phyloP scores from a whole-genome alignment of 2,888 invertebrate species.

The Melitaea athalia region DNA sequence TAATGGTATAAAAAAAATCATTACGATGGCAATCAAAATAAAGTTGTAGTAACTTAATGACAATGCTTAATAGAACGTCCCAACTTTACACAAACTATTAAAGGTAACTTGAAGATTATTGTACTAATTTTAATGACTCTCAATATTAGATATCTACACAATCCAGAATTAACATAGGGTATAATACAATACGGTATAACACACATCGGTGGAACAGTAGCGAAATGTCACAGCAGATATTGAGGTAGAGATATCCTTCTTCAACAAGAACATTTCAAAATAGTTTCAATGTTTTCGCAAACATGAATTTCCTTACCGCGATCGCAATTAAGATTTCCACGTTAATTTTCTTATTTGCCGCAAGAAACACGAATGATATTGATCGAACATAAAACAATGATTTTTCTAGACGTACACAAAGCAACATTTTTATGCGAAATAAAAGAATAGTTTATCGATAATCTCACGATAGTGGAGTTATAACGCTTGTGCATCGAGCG shows the following conservation, averaged over 20 bases:
- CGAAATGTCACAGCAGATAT: too few species aligned
- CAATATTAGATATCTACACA: too few species aligned
- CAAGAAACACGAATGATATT: constrained; percentile 17
- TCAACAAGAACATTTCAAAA: background rate
- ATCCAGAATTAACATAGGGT: too few species aligned
- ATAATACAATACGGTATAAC: background rate
- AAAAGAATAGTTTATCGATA: constrained; percentile 55
- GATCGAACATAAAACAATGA: constrained; percentile 28
- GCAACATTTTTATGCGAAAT: constrained; percentile 43
- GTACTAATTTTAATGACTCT: too few species aligned
- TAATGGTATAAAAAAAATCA: too few species aligned
- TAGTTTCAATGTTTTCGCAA: background rate
- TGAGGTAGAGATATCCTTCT: too few species aligned
- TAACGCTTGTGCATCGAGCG: constrained; percentile 66
- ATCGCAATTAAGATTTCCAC: constrained; percentile 7
- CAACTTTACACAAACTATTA: too few species aligned
- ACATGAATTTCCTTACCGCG: background rate
- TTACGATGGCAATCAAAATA: too few species aligned
- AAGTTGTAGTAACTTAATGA: too few species aligned
- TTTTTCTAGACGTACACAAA: constrained; percentile 26
- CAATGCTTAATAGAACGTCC: too few species aligned
- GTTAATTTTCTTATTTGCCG: constrained; percentile 11
- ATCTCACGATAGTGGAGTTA: constrained; percentile 58
- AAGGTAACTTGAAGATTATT: too few species aligned
- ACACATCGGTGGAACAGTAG: background rate